Evolutionary conservation across 2,888 invertebrate species (phyloP), one percentile per base, ranked within the genome.

Genomic region (Chironomus riparius): DNA sequence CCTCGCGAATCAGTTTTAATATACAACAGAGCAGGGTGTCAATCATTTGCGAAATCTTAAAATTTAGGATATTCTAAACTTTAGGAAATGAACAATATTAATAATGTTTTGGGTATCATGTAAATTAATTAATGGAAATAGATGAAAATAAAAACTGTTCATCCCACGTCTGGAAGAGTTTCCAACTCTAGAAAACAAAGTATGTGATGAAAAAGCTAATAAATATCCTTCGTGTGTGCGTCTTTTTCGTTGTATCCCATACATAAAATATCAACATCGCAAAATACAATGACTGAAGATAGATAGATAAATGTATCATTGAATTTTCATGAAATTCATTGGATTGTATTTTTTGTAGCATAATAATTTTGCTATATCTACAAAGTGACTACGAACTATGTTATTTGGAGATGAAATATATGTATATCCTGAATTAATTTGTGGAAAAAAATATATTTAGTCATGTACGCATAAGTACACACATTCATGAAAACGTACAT

Each of bases 341-440:
- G 56, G 71, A 61, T 71, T 61, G 22, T 24, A 56, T 65, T 65
- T 65, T 65, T 71, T 15, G 56, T 47, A 48, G 48, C 70, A 70
- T 70, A 69, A 69, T 69, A 28, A n/a, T 69, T 24, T 18, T 18
- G 47, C 18, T 15, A 5, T 13, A 21, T 15, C 22, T 38, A 10
- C 38, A n/a, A 15, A n/a, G 38, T 28, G 13, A 38, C 38, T 69
- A 10, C 38, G 10, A n/a, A 38, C 68, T 21, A 38, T n/a, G 69
- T 62, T 21, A 12, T 22, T 47, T 69, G 69, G 24, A 61, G 6
- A 71, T 50, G 61, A 22, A 71, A 22, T 56, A 56, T 56, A 69
- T 69, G 21, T 47, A 69, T 28, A 56, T 71, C 71, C 71, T 71
- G 71, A 71, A 71, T 71, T 71, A 71, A 71, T 71, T 70, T 71